phyloP scores from a whole-genome alignment of 2,797 vertebrate species.

The Karalla daura region DNA sequence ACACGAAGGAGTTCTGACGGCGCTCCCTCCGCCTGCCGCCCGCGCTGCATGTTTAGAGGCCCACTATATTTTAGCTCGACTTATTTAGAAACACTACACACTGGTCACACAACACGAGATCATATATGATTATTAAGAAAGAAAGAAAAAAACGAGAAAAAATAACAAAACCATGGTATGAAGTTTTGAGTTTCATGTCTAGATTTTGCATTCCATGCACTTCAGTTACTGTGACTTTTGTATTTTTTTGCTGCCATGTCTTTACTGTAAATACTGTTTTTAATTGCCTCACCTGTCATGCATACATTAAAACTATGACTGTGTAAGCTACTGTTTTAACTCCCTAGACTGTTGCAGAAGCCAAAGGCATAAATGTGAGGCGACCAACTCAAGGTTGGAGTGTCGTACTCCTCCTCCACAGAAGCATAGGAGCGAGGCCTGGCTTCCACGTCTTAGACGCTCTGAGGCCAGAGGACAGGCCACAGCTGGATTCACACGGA shows the following conservation, averaged over 20 bases:
- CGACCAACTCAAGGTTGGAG: conserved; percentile 43
- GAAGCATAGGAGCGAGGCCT: conserved; percentile 61
- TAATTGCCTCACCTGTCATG: conserved; percentile 80
- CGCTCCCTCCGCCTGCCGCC: conserved; percentile 37
- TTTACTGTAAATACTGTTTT: conserved; percentile 90
- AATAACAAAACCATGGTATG: conserved; percentile 79
- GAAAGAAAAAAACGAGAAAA: no score
- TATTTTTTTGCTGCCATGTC: conserved; percentile 74
- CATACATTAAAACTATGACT: conserved; percentile 84
- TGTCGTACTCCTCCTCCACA: conserved; percentile 63
- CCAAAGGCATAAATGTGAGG: conserved; percentile 73
- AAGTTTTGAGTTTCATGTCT: conserved; percentile 85
- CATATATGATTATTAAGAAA: conserved; percentile 80
- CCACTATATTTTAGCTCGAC: conserved; percentile 83
- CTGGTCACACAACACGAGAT: conserved; percentile 82
- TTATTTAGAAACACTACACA: conserved; percentile 83
- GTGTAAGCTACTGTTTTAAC: conserved; percentile 90
- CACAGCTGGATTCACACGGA: conserved; percentile 62
- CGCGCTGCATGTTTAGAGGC: conserved; percentile 82
- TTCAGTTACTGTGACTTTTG: conserved; percentile 87
- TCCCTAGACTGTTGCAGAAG: conserved; percentile 81
- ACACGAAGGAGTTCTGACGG: conserved; percentile 88
- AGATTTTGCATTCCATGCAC: conserved; percentile 87
- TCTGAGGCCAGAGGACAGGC: conserved; percentile 42
- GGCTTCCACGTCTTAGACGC: conserved; percentile 53